Evolutionary conservation across 2,113 vertebrate species (phyloP), one percentile per base, ranked within the genome.

Genomic region (Quiscalus mexicanus): DNA sequence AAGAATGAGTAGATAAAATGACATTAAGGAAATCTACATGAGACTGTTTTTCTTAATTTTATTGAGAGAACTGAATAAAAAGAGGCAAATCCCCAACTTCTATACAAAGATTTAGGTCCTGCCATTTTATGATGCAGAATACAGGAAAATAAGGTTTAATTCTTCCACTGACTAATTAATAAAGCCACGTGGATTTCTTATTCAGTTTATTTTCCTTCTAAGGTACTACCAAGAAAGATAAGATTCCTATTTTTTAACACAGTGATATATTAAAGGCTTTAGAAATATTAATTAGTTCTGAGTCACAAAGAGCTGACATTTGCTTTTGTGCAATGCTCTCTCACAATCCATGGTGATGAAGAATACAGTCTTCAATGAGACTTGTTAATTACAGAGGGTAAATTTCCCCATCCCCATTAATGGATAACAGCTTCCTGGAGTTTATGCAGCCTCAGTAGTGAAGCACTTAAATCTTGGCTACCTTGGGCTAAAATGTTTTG

Each of bases 281-380:
- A n/a, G 70, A 94, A 87, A 81, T 64, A 95, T 76, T 87, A 91
- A 74, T 84, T 44, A 44, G 65, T 85, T 86, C 33, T 91, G 91
- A 89, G 77, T 96, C 85, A 80, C 39, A 78, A 92, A 90, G 47
- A 84, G 50, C 52, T 83, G 70, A 39, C 53, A 83, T 82, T 95
- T 68, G 56, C 55, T 70, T 95, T 82, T 95, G 89, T 96, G 94
- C 77, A 23, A 8, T 44, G 20, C 39, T 95, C 84, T 81, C 56
- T 73, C 64, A 53, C 77, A 82, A 12, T 56, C 74, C 37, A 1
- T 44, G 42, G 84, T 42, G 49, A 64, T 62, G n/a, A 84, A 95
- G 81, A 93, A 69, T 78, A 44, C 35, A 64, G 80, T 70, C 56
- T 87, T 89, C 10, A 3, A 1, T 55, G 81, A 87, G 81, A 64